Evolutionary conservation across 2,888 invertebrate genomes (phyloP).

Genomic region (Oscheius sp.): DNA sequence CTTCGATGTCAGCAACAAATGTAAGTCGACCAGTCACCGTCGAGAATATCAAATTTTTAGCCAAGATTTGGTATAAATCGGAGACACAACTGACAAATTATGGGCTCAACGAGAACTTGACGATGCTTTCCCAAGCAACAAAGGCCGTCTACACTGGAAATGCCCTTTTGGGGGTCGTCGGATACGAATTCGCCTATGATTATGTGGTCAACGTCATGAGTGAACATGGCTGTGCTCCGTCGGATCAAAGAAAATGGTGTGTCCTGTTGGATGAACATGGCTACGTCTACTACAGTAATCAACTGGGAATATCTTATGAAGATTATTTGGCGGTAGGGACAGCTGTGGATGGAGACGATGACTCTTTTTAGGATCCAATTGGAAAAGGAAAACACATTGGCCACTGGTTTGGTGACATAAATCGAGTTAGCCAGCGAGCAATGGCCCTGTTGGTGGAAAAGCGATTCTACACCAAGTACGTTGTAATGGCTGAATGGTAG

Average conservation of each 20-base stretch:
- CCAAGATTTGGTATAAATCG: constrained; percentile 67
- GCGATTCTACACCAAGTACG: constrained; percentile 66
- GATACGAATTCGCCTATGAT: constrained; percentile 71
- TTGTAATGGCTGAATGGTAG: constrained; percentile 4
- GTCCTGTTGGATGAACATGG: constrained; percentile 71
- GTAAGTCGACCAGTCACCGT: background rate
- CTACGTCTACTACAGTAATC: constrained; percentile 69
- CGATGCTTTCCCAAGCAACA: constrained; percentile 67
- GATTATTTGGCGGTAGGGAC: constrained; percentile 43
- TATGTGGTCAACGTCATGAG: constrained; percentile 61
- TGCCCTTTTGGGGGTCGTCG: constrained; percentile 67
- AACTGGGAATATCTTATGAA: constrained; percentile 56
- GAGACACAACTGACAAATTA: constrained; percentile 60
- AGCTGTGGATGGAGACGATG: background rate
- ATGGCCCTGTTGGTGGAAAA: constrained; percentile 68
- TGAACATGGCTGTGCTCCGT: constrained; percentile 63
- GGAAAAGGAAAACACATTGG: constrained; percentile 57
- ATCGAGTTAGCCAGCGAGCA: constrained; percentile 69
- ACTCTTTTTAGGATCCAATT: constrained; percentile 38
- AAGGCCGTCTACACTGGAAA: constrained; percentile 66
- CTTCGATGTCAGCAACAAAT: constrained; percentile 64
- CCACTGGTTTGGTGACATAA: constrained; percentile 67
- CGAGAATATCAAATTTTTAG: constrained; percentile 47
- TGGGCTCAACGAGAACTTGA: constrained; percentile 66
- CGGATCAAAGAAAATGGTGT: constrained; percentile 60